Conservation (phyloP, 1,140 invertebrate species). For the Sitobion miscanthi region DNA sequence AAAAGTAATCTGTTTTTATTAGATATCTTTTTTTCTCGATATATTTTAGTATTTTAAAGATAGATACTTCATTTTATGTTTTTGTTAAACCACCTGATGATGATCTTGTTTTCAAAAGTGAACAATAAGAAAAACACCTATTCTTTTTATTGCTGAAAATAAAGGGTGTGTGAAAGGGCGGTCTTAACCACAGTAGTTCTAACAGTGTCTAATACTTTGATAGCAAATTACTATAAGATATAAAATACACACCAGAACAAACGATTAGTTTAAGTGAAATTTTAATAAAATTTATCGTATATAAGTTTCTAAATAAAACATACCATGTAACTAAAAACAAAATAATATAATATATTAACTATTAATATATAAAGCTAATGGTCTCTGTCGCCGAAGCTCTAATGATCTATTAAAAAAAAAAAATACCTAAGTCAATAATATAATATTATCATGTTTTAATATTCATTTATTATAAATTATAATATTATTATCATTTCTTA, state of each 20-base stretch:
- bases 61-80: slow-evolving; percentile 2
- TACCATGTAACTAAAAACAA: background rate
- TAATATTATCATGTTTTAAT: background rate
- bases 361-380: too few species aligned
- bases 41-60: background rate
- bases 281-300: too few species aligned
- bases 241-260: too few species aligned
- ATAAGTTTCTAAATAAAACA: background rate
- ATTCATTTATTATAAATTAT: background rate
- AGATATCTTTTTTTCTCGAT: background rate
- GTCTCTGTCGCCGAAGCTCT: too few species aligned
- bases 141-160: slow-evolving; percentile 18
- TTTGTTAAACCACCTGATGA: slow-evolving; percentile 29
- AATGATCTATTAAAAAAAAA: too few species aligned
- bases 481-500: background rate
- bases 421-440: too few species aligned
- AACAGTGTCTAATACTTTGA: background rate
- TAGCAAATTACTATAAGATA: background rate
- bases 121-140: slow-evolving; percentile 41
- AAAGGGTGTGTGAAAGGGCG: slow-evolving; percentile 14
- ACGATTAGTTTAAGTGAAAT: too few species aligned
- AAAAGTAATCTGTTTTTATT: background rate
- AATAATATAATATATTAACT: too few species aligned
- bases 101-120: slow-evolving; percentile 20
- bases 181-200: background rate